Percentiles rank a stretch among this genome's conserved stretches.
Conservation (phyloP, 2,888 invertebrate genomes). For the Bimastos eiseni region DNA sequence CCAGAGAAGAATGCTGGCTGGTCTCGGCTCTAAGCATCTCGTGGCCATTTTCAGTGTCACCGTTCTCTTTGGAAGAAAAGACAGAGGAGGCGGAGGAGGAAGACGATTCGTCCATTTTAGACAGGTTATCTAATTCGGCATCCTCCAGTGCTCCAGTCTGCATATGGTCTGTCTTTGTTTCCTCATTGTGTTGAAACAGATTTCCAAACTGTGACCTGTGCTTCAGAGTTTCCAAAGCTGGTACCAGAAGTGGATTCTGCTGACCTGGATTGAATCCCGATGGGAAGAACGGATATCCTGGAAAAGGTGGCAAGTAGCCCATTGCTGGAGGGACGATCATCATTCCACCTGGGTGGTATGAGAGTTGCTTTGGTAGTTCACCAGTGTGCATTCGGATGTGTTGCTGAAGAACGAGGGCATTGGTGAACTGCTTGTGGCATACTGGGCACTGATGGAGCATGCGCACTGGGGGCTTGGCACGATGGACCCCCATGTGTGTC, state of each 20-base stretch:
- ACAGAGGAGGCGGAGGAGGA: not conserved
- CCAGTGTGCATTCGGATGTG: slow-evolving; percentile 82
- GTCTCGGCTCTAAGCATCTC: slow-evolving; percentile 5
- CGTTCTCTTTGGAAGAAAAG: not conserved
- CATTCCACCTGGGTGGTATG: slow-evolving; percentile 36
- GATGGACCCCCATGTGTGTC: slow-evolving; percentile 99
- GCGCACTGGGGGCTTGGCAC: slow-evolving; percentile 83
- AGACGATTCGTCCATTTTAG: not conserved
- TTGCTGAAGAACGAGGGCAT: slow-evolving; percentile 87
- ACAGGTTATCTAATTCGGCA: not conserved
- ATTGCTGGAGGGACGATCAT: slow-evolving; percentile 28
- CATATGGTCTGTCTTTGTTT: not conserved
- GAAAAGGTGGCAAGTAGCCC: slow-evolving; percentile 34
- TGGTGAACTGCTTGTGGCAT: slow-evolving; percentile 94
- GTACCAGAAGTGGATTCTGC: not conserved
- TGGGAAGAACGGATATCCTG: slow-evolving; percentile 41
- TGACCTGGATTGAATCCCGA: slow-evolving; percentile 26
- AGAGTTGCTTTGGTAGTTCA: slow-evolving; percentile 36
- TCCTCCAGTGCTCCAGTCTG: not conserved
- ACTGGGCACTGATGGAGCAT: slow-evolving; percentile 82
- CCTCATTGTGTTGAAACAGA: not conserved
- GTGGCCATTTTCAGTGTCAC: not conserved
- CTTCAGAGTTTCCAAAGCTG: not conserved
- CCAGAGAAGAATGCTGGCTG: not conserved
- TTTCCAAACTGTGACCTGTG: slow-evolving; percentile 13